Evolutionary conservation across 2,888 invertebrate species (phyloP), one percentile per base, ranked within the genome.

Genomic region (Litoditis marina): DNA sequence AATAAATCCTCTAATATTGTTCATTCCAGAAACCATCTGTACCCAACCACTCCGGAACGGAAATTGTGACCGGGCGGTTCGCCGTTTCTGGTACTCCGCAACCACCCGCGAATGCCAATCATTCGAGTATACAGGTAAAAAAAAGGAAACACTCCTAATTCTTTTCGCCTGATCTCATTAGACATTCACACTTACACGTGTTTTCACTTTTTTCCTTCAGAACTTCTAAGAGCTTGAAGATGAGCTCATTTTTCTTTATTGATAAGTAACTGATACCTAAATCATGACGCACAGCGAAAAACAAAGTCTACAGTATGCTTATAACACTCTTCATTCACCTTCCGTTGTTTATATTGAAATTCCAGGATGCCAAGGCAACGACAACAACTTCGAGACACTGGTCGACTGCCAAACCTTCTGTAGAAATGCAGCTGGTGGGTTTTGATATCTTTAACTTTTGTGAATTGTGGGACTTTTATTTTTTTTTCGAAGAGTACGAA

Each of bases 11-110:
- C n/a, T n/a, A n/a, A n/a, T n/a, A n/a, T n/a, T n/a, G n/a, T n/a
- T n/a, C n/a, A n/a, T n/a, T 73, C 42, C 60, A 78, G 78, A 78
- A 68, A 77, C 77, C 0, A 74, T 78, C 44, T 78, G 78, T 55
- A 74, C 73, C 7, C 77, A 78, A 60, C 77, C 76, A 1, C 70
- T 77, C 22, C 69, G 75, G 44, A 65, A 78, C 27, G 77, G 78
- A 55, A 77, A 78, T 50, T 78, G 78, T 57, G 74, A 72, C 60
- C 65, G 73, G 27, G 68, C 68, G 7, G 74, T 78, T 7, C 53
- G 73, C 8, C 56, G 77, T 2, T 77, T 72, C 44, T 77, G 74
- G 74, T 77, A 76, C 68, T 74, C 73, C 22, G 74, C 74, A 1
- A 57, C 70, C 0, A 78, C 78, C 0, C 59, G 76, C 22, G 77